phyloP scores from a whole-genome alignment of 2,797 vertebrate species.

The Acipenser ruthenus region DNA sequence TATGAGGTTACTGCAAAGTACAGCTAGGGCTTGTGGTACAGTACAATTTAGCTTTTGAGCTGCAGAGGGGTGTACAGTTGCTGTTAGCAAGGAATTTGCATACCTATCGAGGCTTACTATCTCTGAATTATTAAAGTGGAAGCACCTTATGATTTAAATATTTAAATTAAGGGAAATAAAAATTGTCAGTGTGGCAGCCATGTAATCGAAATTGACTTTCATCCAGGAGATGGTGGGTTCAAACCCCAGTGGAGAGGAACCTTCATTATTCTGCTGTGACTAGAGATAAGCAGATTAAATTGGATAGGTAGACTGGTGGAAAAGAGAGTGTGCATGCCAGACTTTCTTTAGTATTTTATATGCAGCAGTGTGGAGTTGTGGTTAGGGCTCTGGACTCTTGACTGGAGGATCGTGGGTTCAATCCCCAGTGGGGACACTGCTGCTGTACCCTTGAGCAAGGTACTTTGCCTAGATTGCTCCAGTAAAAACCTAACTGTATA shows the following conservation, averaged over 20 bases:
- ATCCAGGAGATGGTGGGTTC: conserved; percentile 11
- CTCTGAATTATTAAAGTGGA: conserved; percentile 16
- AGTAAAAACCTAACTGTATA: too few relatives aligned
- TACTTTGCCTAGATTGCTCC: too few relatives aligned
- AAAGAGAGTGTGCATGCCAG: too few relatives aligned
- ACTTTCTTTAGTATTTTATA: too few relatives aligned
- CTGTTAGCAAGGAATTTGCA: conserved; percentile 9
- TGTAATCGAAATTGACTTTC: conserved; percentile 19
- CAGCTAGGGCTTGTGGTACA: too few relatives aligned
- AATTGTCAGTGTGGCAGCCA: conserved; percentile 13
- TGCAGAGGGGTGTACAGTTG: neutral
- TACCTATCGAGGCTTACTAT: conserved; percentile 17
- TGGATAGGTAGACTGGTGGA: neutral
- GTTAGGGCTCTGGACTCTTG: too few relatives aligned
- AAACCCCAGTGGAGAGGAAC: conserved; percentile 3
- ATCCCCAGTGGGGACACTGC: too few relatives aligned
- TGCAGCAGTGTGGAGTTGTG: too few relatives aligned
- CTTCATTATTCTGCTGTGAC: conserved; percentile 9
- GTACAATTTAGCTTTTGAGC: too few relatives aligned
- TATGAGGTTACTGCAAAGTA: too few relatives aligned
- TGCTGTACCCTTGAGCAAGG: too few relatives aligned
- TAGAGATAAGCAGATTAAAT: conserved; percentile 11
- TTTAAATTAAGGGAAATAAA: conserved; percentile 19
- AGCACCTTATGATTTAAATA: conserved; percentile 21
- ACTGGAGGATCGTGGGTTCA: too few relatives aligned